Evolutionary conservation across 2,113 vertebrate species (phyloP).

Genomic region (Heteronetta atricapilla): DNA sequence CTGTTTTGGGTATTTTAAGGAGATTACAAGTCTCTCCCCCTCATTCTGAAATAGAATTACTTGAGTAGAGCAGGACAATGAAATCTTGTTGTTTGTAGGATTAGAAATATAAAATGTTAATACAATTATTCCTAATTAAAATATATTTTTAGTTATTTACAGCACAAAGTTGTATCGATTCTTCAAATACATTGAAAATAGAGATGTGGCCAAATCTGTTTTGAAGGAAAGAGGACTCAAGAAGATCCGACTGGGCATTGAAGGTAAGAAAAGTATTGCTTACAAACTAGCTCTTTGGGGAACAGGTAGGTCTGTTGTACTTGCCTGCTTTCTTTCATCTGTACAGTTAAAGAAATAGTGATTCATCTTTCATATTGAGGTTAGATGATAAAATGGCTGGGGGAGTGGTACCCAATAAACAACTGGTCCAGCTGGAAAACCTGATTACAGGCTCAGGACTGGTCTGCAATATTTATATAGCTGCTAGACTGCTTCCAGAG

Average conservation of each 20-base stretch:
- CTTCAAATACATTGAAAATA: constrained; percentile 99
- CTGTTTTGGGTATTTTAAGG: background rate
- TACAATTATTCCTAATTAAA: background rate
- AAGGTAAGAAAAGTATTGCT: constrained; percentile 83
- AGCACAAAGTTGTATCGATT: constrained; percentile 99
- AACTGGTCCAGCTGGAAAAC: background rate
- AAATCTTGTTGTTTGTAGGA: background rate
- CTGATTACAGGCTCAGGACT: accelerated
- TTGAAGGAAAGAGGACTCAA: constrained; percentile 97
- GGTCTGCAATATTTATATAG: background rate
- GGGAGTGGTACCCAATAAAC: background rate
- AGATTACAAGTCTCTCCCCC: background rate
- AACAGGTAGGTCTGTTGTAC: background rate
- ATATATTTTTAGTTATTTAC: constrained; percentile 88
- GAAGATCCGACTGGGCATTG: constrained; percentile 97
- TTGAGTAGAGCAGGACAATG: background rate
- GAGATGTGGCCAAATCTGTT: constrained; percentile 98
- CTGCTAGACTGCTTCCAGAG: background rate
- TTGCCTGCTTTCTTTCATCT: background rate
- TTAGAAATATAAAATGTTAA: background rate
- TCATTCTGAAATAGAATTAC: background rate
- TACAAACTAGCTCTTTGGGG: background rate
- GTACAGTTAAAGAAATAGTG: background rate
- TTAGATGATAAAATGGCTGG: background rate
- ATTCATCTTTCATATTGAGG: background rate